A percentile compares a stretch with the other conserved stretches of the same genome.
phyloP scores from a whole-genome alignment of 2,888 invertebrate genomes.

The Heliothis peltigera region DNA sequence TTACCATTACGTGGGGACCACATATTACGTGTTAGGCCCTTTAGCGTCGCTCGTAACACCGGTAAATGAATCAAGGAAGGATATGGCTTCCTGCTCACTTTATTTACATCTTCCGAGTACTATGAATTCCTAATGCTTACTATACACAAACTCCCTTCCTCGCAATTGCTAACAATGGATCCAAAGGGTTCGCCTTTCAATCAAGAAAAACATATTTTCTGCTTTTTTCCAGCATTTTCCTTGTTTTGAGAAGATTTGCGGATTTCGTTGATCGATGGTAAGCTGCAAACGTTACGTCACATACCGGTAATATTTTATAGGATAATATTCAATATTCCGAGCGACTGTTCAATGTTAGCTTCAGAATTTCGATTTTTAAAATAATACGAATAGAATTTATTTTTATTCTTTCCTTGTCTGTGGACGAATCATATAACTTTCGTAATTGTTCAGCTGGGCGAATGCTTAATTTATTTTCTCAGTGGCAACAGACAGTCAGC shows the following conservation, averaged over 20 bases:
- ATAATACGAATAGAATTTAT: not conserved
- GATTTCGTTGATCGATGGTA: not conserved
- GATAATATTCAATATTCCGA: not conserved
- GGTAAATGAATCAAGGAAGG: not conserved
- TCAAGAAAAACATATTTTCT: constrained; percentile 2
- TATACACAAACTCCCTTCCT: constrained; percentile 1
- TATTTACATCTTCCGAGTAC: constrained; percentile 1
- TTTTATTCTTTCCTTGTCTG: not conserved
- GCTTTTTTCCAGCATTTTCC: constrained; percentile 8
- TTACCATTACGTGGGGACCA: not conserved
- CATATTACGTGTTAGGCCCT: not conserved
- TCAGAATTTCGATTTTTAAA: constrained; percentile 1
- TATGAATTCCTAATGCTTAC: constrained; percentile 10
- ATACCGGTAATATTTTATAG: constrained; percentile 1
- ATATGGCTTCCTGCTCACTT: not conserved
- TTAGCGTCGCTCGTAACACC: not conserved
- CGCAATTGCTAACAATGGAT: constrained; percentile 14
- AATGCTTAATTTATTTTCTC: constrained; percentile 7
- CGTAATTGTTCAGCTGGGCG: not conserved
- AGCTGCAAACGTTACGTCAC: not conserved
- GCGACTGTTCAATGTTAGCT: not conserved
- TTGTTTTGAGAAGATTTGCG: constrained; percentile 7
- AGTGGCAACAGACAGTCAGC: not conserved
- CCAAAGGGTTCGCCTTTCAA: constrained; percentile 18
- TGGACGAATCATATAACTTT: constrained; percentile 1